Percentiles rank a stretch among this genome's conserved stretches.
These are phyloP conservation scores for Drosophila melanogaster DNA, from an alignment of 1,140 invertebrate genomes.

Conservation along the genomic window DNA sequence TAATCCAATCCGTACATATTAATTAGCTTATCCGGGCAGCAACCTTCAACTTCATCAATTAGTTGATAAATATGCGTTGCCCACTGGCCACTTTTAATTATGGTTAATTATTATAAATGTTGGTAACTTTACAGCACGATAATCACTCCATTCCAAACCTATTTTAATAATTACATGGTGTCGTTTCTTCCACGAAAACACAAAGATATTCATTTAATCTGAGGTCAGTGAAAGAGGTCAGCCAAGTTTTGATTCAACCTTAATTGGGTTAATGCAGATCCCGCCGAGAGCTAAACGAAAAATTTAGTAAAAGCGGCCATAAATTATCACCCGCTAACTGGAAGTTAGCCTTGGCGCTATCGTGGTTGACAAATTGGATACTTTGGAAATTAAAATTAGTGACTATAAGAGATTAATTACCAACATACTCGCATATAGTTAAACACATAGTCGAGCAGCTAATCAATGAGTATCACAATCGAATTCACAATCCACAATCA, in stretches of 20 bases:
- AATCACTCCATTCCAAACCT: conserved; percentile 24
- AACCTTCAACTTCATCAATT: conserved; percentile 61
- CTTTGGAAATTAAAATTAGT: conserved; percentile 30
- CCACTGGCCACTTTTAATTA: conserved; percentile 45
- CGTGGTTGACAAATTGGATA: conserved; percentile 31
- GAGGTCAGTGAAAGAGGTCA: conserved; percentile 43
- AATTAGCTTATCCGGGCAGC: conserved; percentile 43
- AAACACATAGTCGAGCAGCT: neutral
- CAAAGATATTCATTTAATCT: conserved; percentile 18
- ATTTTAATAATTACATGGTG: conserved; percentile 43
- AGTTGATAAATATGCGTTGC: conserved; percentile 44
- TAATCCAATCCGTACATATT: conserved; percentile 28
- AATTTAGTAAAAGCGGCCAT: conserved; percentile 40
- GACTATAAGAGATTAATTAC: conserved; percentile 27
- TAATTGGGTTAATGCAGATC: conserved; percentile 46
- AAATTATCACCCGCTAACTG: conserved; percentile 36
- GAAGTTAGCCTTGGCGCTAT: conserved; percentile 57
- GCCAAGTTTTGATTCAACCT: conserved; percentile 24
- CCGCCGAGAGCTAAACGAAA: conserved; percentile 7
- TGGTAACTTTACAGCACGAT: conserved; percentile 38
- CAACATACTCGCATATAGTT: neutral
- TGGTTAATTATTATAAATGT: conserved; percentile 66
- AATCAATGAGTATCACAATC: neutral
- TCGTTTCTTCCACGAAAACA: conserved; percentile 32
- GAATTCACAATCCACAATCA: neutral